Conservation (phyloP, 2,113 vertebrate species). For the Polypterus bichir region DNA sequence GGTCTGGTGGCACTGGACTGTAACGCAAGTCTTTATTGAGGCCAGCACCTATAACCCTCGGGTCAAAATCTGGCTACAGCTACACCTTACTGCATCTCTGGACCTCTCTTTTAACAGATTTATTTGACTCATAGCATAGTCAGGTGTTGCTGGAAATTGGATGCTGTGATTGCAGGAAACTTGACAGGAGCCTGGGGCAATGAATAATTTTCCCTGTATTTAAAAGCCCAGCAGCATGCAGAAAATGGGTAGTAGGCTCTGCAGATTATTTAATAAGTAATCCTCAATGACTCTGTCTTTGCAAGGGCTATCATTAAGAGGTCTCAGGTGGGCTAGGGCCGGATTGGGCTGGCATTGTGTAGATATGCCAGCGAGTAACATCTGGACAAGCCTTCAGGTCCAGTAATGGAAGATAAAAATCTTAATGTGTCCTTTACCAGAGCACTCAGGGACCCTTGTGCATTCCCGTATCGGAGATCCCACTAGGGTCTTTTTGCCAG, state of each 20-base stretch:
- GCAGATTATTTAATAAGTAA: slow-evolving; percentile 45
- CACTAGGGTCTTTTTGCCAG: no score
- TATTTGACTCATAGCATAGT: slow-evolving; percentile 43
- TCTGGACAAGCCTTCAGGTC: no score
- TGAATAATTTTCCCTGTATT: slow-evolving; percentile 71
- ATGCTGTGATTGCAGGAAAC: slow-evolving; percentile 63
- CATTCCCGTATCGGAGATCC: no score
- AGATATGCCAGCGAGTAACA: neutral
- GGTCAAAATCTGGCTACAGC: no score
- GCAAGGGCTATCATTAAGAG: slow-evolving; percentile 16
- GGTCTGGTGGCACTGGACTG: no score
- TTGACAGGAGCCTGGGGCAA: slow-evolving; percentile 55
- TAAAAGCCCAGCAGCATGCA: slow-evolving; percentile 11
- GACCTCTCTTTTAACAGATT: no score
- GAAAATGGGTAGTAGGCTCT: neutral
- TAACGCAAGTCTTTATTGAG: no score
- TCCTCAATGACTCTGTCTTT: slow-evolving; percentile 38
- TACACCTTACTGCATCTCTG: no score
- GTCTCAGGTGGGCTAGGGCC: slow-evolving; percentile 9
- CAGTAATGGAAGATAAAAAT: no score
- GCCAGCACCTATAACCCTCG: no score
- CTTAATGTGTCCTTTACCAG: no score
- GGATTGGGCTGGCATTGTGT: neutral
- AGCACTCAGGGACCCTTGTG: no score
- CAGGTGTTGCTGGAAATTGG: slow-evolving; percentile 52